Evolutionary conservation across 2,797 vertebrate genomes (phyloP).

Genomic region (Peromyscus nudipes): DNA sequence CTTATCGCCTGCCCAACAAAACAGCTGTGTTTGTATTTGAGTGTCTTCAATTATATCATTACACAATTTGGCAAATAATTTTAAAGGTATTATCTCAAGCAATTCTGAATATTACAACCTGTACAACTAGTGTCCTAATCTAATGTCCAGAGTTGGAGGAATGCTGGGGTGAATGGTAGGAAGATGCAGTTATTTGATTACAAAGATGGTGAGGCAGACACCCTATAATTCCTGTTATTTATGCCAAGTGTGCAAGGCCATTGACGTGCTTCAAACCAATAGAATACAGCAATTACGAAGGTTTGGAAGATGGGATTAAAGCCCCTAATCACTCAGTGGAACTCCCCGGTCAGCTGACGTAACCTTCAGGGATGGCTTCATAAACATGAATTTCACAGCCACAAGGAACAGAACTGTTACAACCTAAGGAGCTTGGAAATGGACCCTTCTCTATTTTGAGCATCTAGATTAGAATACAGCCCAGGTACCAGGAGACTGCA

Average conservation of each 20-base stretch:
- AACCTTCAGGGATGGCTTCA: neutral
- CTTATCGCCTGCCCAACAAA: neutral
- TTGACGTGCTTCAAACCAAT: neutral
- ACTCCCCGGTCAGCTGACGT: neutral
- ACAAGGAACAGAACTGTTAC: neutral
- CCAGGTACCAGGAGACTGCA: neutral
- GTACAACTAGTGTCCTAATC: neutral
- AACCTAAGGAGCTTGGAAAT: neutral
- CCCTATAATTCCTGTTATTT: neutral
- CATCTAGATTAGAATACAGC: neutral
- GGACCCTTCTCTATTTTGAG: neutral
- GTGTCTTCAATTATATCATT: neutral
- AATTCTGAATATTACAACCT: neutral
- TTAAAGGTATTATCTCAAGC: neutral
- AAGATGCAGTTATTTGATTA: neutral
- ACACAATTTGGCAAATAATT: neutral
- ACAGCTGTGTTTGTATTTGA: neutral
- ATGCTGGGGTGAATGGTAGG: neutral
- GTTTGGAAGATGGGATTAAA: neutral
- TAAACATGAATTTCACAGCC: neutral
- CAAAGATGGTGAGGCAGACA: neutral
- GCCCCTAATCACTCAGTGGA: neutral
- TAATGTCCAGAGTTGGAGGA: neutral
- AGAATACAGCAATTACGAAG: neutral
- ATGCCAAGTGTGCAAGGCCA: neutral